A percentile compares a stretch with the other conserved stretches of the same genome.
Conservation (phyloP, 2,888 invertebrate species). For the Odiellus spinosus region DNA sequence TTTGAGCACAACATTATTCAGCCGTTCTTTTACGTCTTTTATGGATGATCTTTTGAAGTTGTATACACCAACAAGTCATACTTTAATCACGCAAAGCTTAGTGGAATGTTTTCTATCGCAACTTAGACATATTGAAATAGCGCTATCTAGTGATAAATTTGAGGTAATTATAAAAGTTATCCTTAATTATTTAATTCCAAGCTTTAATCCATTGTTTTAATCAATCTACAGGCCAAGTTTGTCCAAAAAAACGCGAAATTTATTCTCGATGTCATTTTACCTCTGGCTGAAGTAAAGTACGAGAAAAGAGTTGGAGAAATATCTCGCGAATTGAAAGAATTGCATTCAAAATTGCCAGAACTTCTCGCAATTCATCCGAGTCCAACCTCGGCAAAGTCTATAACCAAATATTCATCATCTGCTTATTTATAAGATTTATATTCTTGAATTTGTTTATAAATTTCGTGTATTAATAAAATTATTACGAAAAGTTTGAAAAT, state of each 20-base stretch:
- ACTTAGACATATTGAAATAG: slow-evolving; percentile 44
- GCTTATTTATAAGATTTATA: slow-evolving; percentile 8
- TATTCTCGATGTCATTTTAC: slow-evolving; percentile 47
- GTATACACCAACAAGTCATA: slow-evolving; percentile 39
- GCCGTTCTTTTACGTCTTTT: slow-evolving; percentile 53
- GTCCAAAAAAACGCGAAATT: slow-evolving; percentile 53
- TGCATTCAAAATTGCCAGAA: slow-evolving; percentile 18
- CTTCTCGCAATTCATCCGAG: slow-evolving; percentile 2
- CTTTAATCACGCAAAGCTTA: slow-evolving; percentile 53
- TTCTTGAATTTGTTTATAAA: no score
- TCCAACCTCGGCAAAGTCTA: slow-evolving; percentile 6
- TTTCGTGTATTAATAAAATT: no score
- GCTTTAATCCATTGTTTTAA: no score
- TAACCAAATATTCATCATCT: slow-evolving; percentile 16
- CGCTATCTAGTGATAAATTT: slow-evolving; percentile 32
- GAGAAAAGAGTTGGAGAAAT: slow-evolving; percentile 28
- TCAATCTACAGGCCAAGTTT: slow-evolving; percentile 31
- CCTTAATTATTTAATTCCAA: no score
- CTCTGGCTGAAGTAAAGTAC: slow-evolving; percentile 44
- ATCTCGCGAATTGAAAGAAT: slow-evolving; percentile 19
- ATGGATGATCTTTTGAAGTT: slow-evolving; percentile 59
- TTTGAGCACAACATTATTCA: slow-evolving; percentile 61
- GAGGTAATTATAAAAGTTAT: neutral
- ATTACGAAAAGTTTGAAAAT: no score
- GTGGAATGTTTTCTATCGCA: slow-evolving; percentile 57